Percentiles rank a stretch among this genome's conserved stretches.
These are phyloP conservation scores for Steatocranus sp. DNA, from an alignment of 2,797 vertebrate genomes.

Conservation along the genomic window DNA sequence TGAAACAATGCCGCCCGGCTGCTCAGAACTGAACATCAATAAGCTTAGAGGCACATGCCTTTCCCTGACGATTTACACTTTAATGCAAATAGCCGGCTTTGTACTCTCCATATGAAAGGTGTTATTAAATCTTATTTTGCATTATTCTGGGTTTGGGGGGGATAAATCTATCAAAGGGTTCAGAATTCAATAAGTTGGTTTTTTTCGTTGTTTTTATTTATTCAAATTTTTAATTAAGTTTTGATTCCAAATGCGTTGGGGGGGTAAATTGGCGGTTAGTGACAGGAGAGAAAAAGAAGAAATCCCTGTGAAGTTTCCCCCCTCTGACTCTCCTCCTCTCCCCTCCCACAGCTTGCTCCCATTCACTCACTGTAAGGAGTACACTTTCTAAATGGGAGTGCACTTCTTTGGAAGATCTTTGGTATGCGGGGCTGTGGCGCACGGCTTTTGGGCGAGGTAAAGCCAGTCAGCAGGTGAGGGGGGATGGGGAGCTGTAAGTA, in stretches of 20 bases:
- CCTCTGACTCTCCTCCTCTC: not conserved
- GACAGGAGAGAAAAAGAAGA: slow-evolving; percentile 50
- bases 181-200: slow-evolving; percentile 74
- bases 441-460: not conserved
- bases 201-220: slow-evolving; percentile 75
- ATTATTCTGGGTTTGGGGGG: slow-evolving; percentile 77
- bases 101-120: slow-evolving; percentile 79
- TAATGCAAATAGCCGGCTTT: slow-evolving; percentile 80
- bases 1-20: slow-evolving; percentile 76
- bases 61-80: slow-evolving; percentile 74
- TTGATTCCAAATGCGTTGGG: slow-evolving; percentile 61
- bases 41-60: slow-evolving; percentile 73
- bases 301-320: slow-evolving; percentile 58
- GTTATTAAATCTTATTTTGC: slow-evolving; percentile 82
- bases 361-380: slow-evolving; percentile 29
- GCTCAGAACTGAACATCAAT: slow-evolving; percentile 78
- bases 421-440: not conserved
- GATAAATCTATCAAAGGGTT: slow-evolving; percentile 82
- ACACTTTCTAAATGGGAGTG: not conserved
- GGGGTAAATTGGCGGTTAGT: slow-evolving; percentile 53
- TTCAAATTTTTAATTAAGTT: slow-evolving; percentile 77
- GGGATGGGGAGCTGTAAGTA: not conserved
- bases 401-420: not conserved
- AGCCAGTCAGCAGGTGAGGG: not conserved
- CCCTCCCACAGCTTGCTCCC: slow-evolving; percentile 1